phyloP scores from a whole-genome alignment of 2,113 vertebrate species.

The Grus americana region DNA sequence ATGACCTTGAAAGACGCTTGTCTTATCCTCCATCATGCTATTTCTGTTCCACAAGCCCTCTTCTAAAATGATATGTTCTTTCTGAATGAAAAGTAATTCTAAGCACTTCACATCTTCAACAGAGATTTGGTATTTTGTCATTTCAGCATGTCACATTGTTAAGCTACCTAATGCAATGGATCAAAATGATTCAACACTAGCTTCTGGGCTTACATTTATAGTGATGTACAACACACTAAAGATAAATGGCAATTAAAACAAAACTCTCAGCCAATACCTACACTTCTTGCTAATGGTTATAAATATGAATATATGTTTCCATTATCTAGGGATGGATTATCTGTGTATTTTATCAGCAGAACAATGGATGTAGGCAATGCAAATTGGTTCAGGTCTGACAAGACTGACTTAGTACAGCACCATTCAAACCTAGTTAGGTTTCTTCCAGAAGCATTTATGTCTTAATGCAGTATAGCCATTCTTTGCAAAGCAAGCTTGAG shows the following conservation, averaged over 20 bases:
- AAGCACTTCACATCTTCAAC: constrained; percentile 16
- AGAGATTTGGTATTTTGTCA: constrained; percentile 42
- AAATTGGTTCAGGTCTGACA: background rate
- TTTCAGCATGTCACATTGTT: background rate
- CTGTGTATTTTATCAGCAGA: background rate
- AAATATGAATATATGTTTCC: background rate
- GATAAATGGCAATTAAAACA: background rate
- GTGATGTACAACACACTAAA: background rate
- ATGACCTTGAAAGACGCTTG: constrained; percentile 16
- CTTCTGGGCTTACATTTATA: constrained; percentile 5
- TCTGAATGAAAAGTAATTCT: constrained; percentile 46
- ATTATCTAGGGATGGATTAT: background rate
- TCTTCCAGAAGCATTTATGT: background rate
- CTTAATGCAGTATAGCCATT: background rate
- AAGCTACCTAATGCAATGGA: background rate
- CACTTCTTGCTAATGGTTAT: background rate
- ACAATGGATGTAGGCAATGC: background rate
- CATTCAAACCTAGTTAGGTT: background rate
- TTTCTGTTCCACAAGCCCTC: constrained; percentile 16
- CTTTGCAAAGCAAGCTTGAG: background rate
- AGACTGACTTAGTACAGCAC: background rate
- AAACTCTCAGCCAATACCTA: background rate
- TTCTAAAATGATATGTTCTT: background rate
- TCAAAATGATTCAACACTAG: constrained; percentile 37
- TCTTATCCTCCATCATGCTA: constrained; percentile 37